phyloP scores from a whole-genome alignment of 2,113 vertebrate genomes.

The Antennarius striatus region DNA sequence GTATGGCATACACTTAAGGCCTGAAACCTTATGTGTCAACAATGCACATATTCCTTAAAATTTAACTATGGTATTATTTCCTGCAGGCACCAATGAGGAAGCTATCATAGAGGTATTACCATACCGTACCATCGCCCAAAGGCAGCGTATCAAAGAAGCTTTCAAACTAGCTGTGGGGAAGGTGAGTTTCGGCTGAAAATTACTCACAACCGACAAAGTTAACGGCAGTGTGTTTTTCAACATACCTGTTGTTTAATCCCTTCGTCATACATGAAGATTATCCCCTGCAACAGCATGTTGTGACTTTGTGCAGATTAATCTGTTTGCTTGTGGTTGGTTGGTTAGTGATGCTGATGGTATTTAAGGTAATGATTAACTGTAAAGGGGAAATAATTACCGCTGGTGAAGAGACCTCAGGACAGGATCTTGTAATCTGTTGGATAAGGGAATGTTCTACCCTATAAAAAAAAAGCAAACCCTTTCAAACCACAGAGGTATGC shows the following conservation, averaged over 20 bases:
- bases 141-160: conserved; percentile 88
- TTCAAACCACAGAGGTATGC: not conserved
- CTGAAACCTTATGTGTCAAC: no score
- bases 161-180: conserved; percentile 89
- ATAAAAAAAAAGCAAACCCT: conserved; percentile 7
- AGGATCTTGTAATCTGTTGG: conserved; percentile 15
- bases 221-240: not conserved
- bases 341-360: conserved; percentile 17
- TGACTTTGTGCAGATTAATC: no score
- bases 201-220: not conserved
- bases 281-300: no score
- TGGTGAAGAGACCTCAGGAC: not conserved
- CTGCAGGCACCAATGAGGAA: conserved; percentile 89
- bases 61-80: conserved; percentile 3
- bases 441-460: not conserved
- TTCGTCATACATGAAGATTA: not conserved
- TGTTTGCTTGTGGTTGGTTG: not conserved
- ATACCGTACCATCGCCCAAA: conserved; percentile 84
- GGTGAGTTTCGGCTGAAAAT: conserved; percentile 73
- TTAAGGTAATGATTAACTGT: conserved; percentile 57
- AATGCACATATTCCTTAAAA: no score
- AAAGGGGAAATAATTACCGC: conserved; percentile 33
- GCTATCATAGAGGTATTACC: conserved; percentile 81
- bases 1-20: no score
- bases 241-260: not conserved